Evolutionary conservation across 2,797 vertebrate genomes (phyloP).

Genomic region (Rhabdomys pumilio): DNA sequence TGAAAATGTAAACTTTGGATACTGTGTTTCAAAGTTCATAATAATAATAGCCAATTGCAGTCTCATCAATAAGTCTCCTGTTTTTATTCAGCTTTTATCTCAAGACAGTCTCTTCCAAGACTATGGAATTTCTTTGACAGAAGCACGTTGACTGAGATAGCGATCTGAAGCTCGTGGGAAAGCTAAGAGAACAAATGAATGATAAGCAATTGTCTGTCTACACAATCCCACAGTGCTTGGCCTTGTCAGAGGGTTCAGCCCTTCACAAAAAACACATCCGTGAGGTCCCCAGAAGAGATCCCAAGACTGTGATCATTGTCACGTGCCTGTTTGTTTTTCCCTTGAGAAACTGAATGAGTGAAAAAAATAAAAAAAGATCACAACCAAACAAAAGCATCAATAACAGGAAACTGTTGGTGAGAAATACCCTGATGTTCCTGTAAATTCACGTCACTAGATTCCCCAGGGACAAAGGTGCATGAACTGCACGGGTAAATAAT

Average conservation of each 20-base stretch:
- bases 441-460: constrained; percentile 97
- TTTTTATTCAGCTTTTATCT: constrained; percentile 15
- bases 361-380: constrained; percentile 91
- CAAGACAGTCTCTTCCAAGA: neutral
- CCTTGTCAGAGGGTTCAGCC: constrained; percentile 70
- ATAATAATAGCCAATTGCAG: neutral
- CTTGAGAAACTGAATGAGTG: constrained; percentile 94
- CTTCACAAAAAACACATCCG: constrained; percentile 80
- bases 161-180: constrained; percentile 77
- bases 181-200: constrained; percentile 73
- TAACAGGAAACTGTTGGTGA: constrained; percentile 99
- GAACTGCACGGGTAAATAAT: constrained; percentile 96
- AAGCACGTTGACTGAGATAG: constrained; percentile 43
- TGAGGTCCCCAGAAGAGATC: constrained; percentile 86
- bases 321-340: constrained; percentile 93
- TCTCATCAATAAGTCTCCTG: neutral
- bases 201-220: constrained; percentile 84
- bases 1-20: constrained; percentile 12
- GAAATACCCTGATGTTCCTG: constrained; percentile 99
- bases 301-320: constrained; percentile 87
- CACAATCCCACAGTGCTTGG: constrained; percentile 75
- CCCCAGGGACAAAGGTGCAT: constrained; percentile 97
- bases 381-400: constrained; percentile 99
- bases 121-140: constrained; percentile 50
- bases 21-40: neutral